Evolutionary conservation across 2,797 vertebrate genomes (phyloP).

Genomic region (Pseudochirops corinnae): DNA sequence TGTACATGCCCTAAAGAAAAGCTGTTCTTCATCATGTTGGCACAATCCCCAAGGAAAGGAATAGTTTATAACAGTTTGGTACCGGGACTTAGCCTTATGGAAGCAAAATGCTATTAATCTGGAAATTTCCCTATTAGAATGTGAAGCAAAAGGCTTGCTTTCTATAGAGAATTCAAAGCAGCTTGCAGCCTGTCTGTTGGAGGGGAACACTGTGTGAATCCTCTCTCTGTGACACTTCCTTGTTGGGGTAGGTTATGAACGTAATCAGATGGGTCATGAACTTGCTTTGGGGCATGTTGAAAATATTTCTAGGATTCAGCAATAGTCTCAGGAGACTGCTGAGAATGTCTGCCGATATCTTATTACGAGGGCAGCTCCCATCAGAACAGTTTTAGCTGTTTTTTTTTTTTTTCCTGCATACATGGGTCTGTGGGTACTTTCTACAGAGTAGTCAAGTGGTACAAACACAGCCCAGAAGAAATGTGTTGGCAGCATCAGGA

Average conservation of each 20-base stretch:
- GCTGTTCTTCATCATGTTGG: neutral
- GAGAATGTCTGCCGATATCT: slow-evolving; percentile 3
- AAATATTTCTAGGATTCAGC: slow-evolving; percentile 65
- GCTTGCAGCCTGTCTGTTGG: neutral
- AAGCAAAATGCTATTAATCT: slow-evolving; percentile 52
- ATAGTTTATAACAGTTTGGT: slow-evolving; percentile 40
- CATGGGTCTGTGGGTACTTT: neutral
- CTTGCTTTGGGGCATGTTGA: slow-evolving; percentile 71
- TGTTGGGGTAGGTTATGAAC: neutral
- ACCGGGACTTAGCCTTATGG: slow-evolving; percentile 44
- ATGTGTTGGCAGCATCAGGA: neutral
- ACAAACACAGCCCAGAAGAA: neutral
- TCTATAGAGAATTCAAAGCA: slow-evolving; percentile 43
- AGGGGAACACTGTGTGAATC: slow-evolving; percentile 11
- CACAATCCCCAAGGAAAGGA: slow-evolving; percentile 55
- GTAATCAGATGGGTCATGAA: slow-evolving; percentile 51
- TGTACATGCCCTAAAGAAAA: slow-evolving; percentile 35
- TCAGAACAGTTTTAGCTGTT: neutral
- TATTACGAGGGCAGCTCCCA: slow-evolving; percentile 19
- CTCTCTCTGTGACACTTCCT: slow-evolving; percentile 16
- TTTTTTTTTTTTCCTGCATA: neutral
- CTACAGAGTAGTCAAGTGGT: neutral
- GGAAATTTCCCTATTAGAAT: slow-evolving; percentile 59
- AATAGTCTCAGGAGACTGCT: slow-evolving; percentile 34
- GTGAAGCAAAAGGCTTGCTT: slow-evolving; percentile 30